Conservation (phyloP, 2,113 vertebrate species). For the Oncorhynchus tshawytscha region DNA sequence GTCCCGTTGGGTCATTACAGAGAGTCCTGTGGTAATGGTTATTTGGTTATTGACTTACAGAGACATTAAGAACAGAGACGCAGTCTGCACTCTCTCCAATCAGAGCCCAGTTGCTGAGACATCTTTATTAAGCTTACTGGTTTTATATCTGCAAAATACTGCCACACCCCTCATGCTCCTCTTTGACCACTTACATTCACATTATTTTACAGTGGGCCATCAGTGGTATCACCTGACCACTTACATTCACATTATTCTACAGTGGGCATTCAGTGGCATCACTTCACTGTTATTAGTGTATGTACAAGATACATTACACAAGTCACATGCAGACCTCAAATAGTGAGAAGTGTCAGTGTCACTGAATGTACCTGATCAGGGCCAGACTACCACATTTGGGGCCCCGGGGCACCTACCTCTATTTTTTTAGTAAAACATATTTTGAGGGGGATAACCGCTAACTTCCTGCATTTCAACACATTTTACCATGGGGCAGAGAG, state of each 20-base stretch:
- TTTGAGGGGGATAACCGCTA: no score
- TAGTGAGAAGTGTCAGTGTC: no score
- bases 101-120: slow-evolving; percentile 23
- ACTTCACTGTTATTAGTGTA: no score
- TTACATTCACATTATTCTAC: neutral
- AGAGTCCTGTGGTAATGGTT: slow-evolving; percentile 29
- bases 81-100: slow-evolving; percentile 7
- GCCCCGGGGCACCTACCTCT: no score
- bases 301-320: no score
- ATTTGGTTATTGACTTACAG: slow-evolving; percentile 27
- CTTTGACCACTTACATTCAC: neutral
- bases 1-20: slow-evolving; percentile 32
- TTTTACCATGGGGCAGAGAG: no score
- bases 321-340: no score
- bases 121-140: slow-evolving; percentile 21
- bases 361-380: no score
- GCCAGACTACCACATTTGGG: no score
- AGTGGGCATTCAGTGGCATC: neutral
- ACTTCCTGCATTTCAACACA: no score
- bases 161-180: neutral
- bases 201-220: neutral
- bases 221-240: no score
- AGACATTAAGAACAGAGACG: slow-evolving; percentile 19
- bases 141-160: slow-evolving; percentile 41
- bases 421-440: no score